These are phyloP conservation scores for Pseudois nayaur DNA, from an alignment of 2,113 vertebrate species.

Conservation along the genomic window DNA sequence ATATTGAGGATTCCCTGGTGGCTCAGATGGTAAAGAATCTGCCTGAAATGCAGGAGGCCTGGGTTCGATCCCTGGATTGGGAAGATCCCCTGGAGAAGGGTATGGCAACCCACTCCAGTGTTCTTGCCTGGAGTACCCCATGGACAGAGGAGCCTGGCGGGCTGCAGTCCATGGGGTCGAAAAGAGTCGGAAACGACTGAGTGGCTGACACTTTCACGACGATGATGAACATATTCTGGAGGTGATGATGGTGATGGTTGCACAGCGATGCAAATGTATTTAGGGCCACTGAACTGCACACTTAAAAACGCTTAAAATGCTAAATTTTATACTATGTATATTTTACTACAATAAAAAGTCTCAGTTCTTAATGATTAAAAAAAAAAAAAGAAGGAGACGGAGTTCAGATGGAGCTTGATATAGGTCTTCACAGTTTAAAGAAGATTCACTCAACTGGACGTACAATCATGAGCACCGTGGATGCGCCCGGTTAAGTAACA, in stretches of 20 bases:
- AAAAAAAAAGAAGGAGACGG: background rate
- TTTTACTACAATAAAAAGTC: background rate
- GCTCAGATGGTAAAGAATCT: background rate
- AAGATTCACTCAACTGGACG: background rate
- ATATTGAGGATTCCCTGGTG: background rate
- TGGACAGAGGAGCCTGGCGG: background rate
- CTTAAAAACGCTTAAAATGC: background rate
- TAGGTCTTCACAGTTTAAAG: background rate
- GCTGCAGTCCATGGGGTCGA: accelerated
- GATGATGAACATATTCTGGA: background rate
- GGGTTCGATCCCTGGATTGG: background rate
- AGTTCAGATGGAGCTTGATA: background rate
- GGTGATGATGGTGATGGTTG: background rate
- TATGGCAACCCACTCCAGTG: background rate
- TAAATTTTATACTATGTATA: background rate
- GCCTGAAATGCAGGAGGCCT: background rate
- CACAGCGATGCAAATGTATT: background rate
- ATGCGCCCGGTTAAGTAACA: background rate
- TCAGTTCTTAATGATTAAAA: background rate
- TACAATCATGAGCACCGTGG: background rate
- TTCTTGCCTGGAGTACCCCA: background rate
- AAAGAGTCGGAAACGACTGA: background rate
- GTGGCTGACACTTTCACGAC: background rate
- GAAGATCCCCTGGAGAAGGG: background rate
- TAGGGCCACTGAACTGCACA: background rate